Evolutionary conservation across 2,888 invertebrate genomes (phyloP), one percentile per base, ranked within the genome.

Genomic region (Alloscopus bannaensis): DNA sequence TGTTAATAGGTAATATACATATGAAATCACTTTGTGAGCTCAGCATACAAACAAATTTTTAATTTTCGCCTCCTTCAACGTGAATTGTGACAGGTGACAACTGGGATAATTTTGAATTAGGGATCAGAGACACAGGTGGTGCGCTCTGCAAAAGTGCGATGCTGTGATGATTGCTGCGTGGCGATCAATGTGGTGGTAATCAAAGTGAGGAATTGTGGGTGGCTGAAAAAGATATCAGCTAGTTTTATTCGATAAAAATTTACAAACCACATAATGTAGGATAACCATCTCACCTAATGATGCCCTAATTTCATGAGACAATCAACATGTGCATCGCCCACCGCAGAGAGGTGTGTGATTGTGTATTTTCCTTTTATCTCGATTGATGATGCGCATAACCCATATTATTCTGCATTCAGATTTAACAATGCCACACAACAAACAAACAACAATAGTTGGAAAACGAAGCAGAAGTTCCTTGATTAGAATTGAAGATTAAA

Each of bases 301-400:
- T 75, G 75, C 59, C 75, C 66, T 75, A 75, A 75, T 75, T 75
- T 75, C 60, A 47, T 52, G 57, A 45, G 66, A 75, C 75, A 75
- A 66, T 66, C 66, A 75, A 75, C 59, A 45, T 59, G 22, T 31
- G 57, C 55, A 55, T 65, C 75, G 66, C 75, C 75, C 47, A 75
- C 75, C n/a, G n/a, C n/a, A n/a, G n/a, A n/a, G n/a, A n/a, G n/a
- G n/a, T n/a, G n/a, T n/a, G n/a, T n/a, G n/a, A n/a, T n/a, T n/a
- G n/a, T n/a, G n/a, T n/a, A n/a, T n/a, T n/a, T n/a, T n/a, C n/a
- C n/a, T n/a, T n/a, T 50, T 57, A 45, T 24, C 26, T 8, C 60
- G 42, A 36, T 31, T 59, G 22, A 40, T 40, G 11, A 55, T 55
- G 22, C n/a, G n/a, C n/a, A n/a, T n/a, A 57, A 57, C 8, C 3